A percentile compares a stretch with the other conserved stretches of the same genome.
phyloP scores from a whole-genome alignment of 2,797 vertebrate genomes.

The Neolamprologus multifasciatus region DNA sequence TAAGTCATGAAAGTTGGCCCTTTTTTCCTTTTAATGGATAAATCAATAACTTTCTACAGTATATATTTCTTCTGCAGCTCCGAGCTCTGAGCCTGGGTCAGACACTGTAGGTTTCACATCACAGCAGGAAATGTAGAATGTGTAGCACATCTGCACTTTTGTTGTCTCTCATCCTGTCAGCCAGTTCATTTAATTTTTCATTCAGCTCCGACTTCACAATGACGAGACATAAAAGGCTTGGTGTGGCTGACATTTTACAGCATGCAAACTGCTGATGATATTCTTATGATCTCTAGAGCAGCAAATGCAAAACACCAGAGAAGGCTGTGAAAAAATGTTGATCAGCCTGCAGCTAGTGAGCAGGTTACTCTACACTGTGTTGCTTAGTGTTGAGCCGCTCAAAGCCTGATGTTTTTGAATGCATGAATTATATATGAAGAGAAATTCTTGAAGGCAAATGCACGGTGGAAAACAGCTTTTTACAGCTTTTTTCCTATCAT shows the following conservation, averaged over 20 bases:
- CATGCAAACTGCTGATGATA: conserved; percentile 29
- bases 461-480: not conserved
- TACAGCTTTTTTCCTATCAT: not conserved
- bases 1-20: not conserved
- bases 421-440: conserved; percentile 29
- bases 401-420: conserved; percentile 14
- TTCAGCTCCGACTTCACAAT: conserved; percentile 19
- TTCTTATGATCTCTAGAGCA: conserved; percentile 42
- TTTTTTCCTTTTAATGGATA: not conserved
- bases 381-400: not conserved
- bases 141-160: not conserved
- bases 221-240: conserved; percentile 5
- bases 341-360: conserved; percentile 24
- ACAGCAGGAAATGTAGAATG: not conserved
- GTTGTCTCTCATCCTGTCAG: conserved; percentile 36
- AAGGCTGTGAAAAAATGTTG: not conserved
- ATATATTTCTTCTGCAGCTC: not conserved
- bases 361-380: conserved; percentile 5
- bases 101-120: not conserved
- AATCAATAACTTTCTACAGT: not conserved
- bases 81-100: not conserved
- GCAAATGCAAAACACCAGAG: conserved; percentile 16
- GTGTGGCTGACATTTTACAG: conserved; percentile 35
- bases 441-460: not conserved
- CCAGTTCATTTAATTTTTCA: conserved; percentile 12